A percentile compares a stretch with the other conserved stretches of the same genome.
phyloP scores from a whole-genome alignment of 1,140 invertebrate species.

The Ostrea denselamellosa region DNA sequence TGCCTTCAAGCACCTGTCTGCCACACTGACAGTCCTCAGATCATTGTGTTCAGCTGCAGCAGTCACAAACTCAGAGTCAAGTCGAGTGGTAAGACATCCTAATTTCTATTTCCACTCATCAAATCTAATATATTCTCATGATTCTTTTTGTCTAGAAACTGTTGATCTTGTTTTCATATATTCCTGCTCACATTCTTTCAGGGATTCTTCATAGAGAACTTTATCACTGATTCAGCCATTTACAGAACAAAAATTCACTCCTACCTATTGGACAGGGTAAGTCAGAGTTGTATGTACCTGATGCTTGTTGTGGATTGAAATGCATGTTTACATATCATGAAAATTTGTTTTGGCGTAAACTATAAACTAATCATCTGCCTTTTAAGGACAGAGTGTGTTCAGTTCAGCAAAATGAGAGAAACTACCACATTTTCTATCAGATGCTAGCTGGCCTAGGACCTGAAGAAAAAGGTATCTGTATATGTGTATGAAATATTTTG shows the following conservation, averaged over 20 bases:
- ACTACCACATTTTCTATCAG: conserved; percentile 99
- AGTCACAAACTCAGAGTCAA: conserved; percentile 93
- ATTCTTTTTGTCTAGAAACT: no score
- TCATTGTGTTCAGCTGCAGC: conserved; percentile 95
- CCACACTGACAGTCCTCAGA: conserved; percentile 94
- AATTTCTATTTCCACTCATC: no score
- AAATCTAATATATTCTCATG: no score
- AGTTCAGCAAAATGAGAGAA: conserved; percentile 91
- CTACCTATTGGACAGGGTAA: conserved; percentile 56
- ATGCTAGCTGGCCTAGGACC: conserved; percentile 92
- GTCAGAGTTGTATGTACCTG: background rate
- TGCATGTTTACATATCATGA: background rate
- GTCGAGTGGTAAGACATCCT: conserved; percentile 88
- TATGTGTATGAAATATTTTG: background rate
- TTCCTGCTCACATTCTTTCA: conserved; percentile 77
- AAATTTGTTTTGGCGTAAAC: background rate
- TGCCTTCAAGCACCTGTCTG: conserved; percentile 96
- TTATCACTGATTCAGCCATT: conserved; percentile 95
- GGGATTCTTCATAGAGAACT: conserved; percentile 97
- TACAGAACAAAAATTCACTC: conserved; percentile 95
- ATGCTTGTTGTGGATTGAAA: background rate
- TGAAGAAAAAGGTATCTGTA: conserved; percentile 87
- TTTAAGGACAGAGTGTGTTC: conserved; percentile 91
- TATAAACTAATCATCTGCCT: background rate
- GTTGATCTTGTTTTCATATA: background rate